Base-by-base conservation (phyloP, 2,113 vertebrate species). In the Oophaga pumilio region DNA sequence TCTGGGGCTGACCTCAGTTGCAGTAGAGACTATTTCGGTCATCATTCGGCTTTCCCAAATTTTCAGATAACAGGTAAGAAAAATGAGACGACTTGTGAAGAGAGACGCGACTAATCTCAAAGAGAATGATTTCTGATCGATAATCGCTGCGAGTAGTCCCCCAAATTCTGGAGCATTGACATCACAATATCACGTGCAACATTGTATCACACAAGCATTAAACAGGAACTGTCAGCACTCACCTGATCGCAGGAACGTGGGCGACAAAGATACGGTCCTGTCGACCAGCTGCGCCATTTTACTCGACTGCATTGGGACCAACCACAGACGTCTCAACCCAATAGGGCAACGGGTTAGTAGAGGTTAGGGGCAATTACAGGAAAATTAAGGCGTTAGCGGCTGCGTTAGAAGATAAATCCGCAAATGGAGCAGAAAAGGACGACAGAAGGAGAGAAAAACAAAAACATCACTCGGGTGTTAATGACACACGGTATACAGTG, bases 241-340 rank as follows among this genome's bases (percentile, higher is more conserved):
- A 99, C 97, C 97, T 87, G 92, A 91, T 91, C 93, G 95, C 87
- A 92, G 90, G 92, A 96, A 93, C 94, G 94, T 94, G 89, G 57
- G 93, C 69, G 85, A 93, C 89, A 94, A 85, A 89, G 90, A 90
- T 92, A 91, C 57, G 89, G 88, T 91, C 83, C 94, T 94, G 91
- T 93, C 93, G 90, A 94, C 90, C 90, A 93, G 93, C 92, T 0
- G 90, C 91, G 97, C 96, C 97, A 99, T 99, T 96, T 96, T 97
- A 96, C 95, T 95, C 89, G 93, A 95, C 90, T 92, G 95, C 93
- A 92, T 94, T 52, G 62, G 60, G 22, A 52, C 95, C 96, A 97
- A 97, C 93, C 94, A 93, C 92, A 93, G 95, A 93, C 91, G 90
- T 95, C 94, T 93, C 94, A 95, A n/a, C 62, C 28, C 62, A 69